Evolutionary conservation across 2,113 vertebrate species (phyloP).

Genomic region (Tachuris rubrigastra): DNA sequence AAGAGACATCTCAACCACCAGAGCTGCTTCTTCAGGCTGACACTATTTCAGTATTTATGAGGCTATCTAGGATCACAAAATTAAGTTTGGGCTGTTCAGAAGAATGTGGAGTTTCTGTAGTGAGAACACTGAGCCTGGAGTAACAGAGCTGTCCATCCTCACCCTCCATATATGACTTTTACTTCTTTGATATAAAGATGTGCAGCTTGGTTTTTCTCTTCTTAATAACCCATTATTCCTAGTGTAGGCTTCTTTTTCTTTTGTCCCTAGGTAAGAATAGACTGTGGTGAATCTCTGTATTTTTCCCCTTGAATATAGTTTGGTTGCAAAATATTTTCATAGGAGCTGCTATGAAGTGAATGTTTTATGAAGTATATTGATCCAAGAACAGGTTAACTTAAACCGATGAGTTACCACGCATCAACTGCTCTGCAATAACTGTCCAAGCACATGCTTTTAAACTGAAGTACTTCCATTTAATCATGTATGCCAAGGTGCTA

Average conservation of each 20-base stretch:
- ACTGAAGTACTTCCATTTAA: neutral
- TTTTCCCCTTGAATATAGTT: neutral
- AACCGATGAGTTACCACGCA: neutral
- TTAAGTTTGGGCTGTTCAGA: neutral
- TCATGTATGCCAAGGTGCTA: neutral
- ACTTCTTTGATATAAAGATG: neutral
- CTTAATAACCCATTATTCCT: neutral
- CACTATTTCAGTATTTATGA: neutral
- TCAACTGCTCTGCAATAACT: neutral
- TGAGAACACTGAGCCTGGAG: neutral
- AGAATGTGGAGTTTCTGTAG: neutral
- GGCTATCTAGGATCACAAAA: neutral
- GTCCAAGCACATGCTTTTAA: constrained; percentile 1
- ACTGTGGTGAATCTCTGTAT: neutral
- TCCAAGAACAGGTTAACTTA: neutral
- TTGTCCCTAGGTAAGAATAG: neutral
- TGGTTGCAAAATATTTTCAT: neutral
- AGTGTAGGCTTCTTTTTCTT: neutral
- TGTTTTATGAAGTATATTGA: neutral
- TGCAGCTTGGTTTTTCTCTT: neutral
- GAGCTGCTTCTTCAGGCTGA: neutral
- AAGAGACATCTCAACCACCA: neutral
- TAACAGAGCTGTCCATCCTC: neutral
- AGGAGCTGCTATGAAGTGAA: neutral
- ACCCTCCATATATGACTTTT: neutral